Percentiles rank a stretch among this genome's conserved stretches.
Conservation (phyloP, 2,797 vertebrate genomes). For the Siniperca undulata region DNA sequence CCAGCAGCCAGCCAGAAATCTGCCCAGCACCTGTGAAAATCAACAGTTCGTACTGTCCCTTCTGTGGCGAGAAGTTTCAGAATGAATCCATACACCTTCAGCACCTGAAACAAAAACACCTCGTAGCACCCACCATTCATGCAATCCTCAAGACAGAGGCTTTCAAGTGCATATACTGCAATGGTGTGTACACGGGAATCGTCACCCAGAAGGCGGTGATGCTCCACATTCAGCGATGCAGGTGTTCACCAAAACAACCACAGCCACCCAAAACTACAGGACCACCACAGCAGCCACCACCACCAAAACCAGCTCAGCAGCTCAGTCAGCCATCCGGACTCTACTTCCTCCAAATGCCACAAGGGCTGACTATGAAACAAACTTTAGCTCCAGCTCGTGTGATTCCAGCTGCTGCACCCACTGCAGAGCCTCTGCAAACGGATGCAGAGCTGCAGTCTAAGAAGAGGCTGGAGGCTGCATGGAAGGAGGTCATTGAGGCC, state of each 20-base stretch:
- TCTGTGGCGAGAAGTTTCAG: constrained; percentile 91
- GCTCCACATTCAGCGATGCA: constrained; percentile 93
- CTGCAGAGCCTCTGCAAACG: constrained; percentile 19
- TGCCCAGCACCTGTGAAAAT: constrained; percentile 75
- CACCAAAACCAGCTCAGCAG: constrained; percentile 55
- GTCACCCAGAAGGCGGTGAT: constrained; percentile 95
- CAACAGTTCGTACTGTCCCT: constrained; percentile 87
- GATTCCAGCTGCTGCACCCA: not conserved
- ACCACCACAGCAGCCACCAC: not conserved
- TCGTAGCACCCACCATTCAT: constrained; percentile 95
- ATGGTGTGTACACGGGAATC: constrained; percentile 96
- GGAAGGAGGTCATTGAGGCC: constrained; percentile 81
- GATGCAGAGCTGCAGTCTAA: constrained; percentile 79
- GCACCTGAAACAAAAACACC: constrained; percentile 94
- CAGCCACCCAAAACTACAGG: constrained; percentile 63
- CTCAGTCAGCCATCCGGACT: constrained; percentile 64
- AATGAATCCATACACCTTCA: constrained; percentile 87
- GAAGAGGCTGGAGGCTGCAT: constrained; percentile 82
- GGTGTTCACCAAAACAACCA: constrained; percentile 87
- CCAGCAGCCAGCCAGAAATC: constrained; percentile 78
- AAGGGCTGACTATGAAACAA: constrained; percentile 67
- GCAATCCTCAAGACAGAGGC: constrained; percentile 94
- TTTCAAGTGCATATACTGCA: constrained; percentile 98
- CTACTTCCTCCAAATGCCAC: constrained; percentile 80
- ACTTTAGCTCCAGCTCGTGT: constrained; percentile 50